A percentile compares a stretch with the other conserved stretches of the same genome.
phyloP scores from a whole-genome alignment of 2,797 vertebrate species.

The Cuniculus paca region DNA sequence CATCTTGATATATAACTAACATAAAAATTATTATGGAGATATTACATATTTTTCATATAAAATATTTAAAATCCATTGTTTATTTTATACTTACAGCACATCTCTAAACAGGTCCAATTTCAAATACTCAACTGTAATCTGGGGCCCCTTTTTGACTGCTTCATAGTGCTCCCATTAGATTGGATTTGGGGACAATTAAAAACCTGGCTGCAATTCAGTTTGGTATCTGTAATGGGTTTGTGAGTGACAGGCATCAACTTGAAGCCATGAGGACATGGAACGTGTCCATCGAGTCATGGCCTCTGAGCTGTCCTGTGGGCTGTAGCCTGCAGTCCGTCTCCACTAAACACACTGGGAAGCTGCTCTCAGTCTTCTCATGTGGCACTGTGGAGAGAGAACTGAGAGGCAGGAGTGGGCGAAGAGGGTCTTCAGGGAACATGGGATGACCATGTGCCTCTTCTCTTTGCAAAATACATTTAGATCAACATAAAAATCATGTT shows the following conservation, averaged over 20 bases:
- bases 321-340: too few species aligned
- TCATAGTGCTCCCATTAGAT: not conserved
- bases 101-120: not conserved
- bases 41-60: not conserved
- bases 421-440: not conserved
- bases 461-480: not conserved
- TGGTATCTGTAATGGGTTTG: not conserved
- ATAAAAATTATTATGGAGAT: not conserved
- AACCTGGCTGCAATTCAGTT: not conserved
- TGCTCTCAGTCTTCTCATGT: not conserved
- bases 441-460: not conserved
- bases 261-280: not conserved
- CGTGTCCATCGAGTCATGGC: not conserved
- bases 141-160: not conserved
- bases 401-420: not conserved
- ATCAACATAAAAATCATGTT: not conserved
- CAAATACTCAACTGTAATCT: not conserved
- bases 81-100: not conserved
- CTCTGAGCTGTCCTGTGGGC: not conserved
- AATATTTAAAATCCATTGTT: not conserved
- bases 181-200: not conserved
- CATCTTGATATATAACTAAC: not conserved
- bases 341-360: not conserved
- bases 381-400: not conserved
- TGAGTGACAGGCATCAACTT: not conserved